Evolutionary conservation across 2,888 invertebrate genomes (phyloP).

Genomic region (Ormyrus pomaceus): DNA sequence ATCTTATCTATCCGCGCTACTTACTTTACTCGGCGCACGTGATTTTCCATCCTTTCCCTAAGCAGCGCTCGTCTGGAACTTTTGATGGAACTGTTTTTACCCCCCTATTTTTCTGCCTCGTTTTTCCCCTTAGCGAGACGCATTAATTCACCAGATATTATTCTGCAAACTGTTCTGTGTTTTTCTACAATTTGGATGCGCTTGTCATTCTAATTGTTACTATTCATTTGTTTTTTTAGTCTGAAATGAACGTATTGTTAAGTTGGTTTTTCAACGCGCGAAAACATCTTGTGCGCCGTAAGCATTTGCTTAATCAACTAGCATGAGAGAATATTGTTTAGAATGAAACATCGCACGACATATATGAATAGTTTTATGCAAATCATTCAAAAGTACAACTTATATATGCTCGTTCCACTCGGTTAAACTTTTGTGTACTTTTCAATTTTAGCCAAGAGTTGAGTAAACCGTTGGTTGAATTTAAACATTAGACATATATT

Average conservation of each 20-base stretch:
- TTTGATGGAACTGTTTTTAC: conserved; percentile 70
- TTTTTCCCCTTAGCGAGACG: conserved; percentile 15
- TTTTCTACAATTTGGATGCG: background rate
- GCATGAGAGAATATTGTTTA: no score
- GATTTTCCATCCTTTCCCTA: conserved; percentile 55
- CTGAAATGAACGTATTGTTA: no score
- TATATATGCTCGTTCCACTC: background rate
- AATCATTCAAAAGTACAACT: no score
- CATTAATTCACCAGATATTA: conserved; percentile 27
- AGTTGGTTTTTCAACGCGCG: no score
- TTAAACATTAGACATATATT: conserved; percentile 11
- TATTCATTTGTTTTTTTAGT: no score
- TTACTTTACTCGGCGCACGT: conserved; percentile 43
- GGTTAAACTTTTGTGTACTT: conserved; percentile 6
- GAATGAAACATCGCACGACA: no score
- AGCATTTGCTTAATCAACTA: no score
- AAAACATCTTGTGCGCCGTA: no score
- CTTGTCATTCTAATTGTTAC: no score
- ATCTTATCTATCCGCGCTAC: conserved; percentile 35
- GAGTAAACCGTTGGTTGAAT: conserved; percentile 10
- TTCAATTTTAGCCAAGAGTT: background rate
- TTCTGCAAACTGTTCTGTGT: conserved; percentile 30
- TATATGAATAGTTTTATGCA: no score
- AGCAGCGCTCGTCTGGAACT: conserved; percentile 66
- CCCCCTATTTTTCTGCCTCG: conserved; percentile 46